Base-by-base conservation (phyloP, 53 echinoderm and acorn worm species). In the Arbacia lixula region DNA sequence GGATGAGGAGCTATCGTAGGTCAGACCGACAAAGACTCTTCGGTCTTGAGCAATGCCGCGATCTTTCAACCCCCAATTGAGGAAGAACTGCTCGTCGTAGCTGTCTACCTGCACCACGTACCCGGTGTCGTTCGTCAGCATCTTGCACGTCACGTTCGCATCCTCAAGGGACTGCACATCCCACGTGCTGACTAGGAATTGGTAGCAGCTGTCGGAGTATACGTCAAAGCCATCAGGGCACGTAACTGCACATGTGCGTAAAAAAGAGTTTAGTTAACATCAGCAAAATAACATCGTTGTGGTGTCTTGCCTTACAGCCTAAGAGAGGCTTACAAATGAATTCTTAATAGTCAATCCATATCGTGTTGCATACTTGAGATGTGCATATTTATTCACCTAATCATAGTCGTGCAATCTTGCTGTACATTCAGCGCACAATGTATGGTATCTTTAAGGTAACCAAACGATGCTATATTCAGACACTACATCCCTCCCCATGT, bases 141-240 rank as follows among this genome's bases (percentile, higher is more conserved):
- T 55, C 36, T 74, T 53, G 84, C 91, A 94, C 8, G 86, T 86
- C 24, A 84, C 57, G 25, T 88, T 91, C n/a, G 91, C 91, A 25
- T 60, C 33, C 3, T 82, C 88, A 9, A 85, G 54, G 0, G 84
- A 60, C 12, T 43, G 12, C 26, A 66, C 21, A 31, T 91, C 88
- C 14, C 53, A 38, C 11, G 39, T 36, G 9, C 73, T 57, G 28
- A 49, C 26, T 6, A 66, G 61, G 54, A 75, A 67, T 26, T 60
- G 32, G 84, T 75, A 91, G 72, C 94, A 94, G 72, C 94, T 94
- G 84, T 94, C 94, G 29, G 84, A 52, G 67, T 75, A 91, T 4
- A 53, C 71, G 12, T 91, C 86, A 68, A 89, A 92, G 0, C 91
- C 91, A 83, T 25, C 40, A 5, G 91, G 89, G n/a, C 94, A 94